A percentile compares a stretch with the other conserved stretches of the same genome.
phyloP scores from a whole-genome alignment of 23 tunicate species.

The Trididemnum clinides region DNA sequence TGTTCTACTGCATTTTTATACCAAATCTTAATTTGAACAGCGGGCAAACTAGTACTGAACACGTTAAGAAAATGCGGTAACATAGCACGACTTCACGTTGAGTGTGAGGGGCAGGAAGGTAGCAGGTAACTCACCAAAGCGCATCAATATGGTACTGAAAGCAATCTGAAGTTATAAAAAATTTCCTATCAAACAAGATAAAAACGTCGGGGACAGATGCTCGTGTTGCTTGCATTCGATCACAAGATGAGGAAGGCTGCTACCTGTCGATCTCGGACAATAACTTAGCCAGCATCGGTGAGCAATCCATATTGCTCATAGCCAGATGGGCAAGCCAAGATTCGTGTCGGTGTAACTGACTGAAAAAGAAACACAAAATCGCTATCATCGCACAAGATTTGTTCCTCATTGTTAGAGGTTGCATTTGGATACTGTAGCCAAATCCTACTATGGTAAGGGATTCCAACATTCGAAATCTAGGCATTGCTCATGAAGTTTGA shows the following conservation, averaged over 20 bases:
- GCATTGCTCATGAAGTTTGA: too few species aligned
- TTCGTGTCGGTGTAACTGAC: constrained; percentile 68
- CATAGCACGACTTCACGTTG: neutral
- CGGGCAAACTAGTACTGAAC: neutral
- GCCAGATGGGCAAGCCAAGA: constrained; percentile 46
- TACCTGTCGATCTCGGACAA: constrained; percentile 67
- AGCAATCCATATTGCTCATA: constrained; percentile 92
- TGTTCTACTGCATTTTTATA: neutral
- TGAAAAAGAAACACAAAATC: constrained; percentile 30
- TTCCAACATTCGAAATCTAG: too few species aligned
- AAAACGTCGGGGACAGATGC: neutral
- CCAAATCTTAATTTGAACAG: neutral
- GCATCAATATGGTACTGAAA: too few species aligned
- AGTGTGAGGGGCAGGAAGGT: too few species aligned
- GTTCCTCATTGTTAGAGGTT: too few species aligned
- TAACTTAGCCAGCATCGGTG: constrained; percentile 79
- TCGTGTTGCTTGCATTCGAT: too few species aligned
- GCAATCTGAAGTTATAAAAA: neutral
- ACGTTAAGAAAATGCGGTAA: neutral
- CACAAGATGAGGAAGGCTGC: too few species aligned
- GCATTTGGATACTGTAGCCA: too few species aligned
- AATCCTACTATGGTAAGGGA: too few species aligned
- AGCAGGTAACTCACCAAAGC: too few species aligned
- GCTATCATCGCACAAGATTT: too few species aligned
- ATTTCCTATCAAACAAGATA: constrained; percentile 4